These are phyloP conservation scores for Papilio polyxenes DNA, from an alignment of 1,140 invertebrate species.

Conservation along the genomic window DNA sequence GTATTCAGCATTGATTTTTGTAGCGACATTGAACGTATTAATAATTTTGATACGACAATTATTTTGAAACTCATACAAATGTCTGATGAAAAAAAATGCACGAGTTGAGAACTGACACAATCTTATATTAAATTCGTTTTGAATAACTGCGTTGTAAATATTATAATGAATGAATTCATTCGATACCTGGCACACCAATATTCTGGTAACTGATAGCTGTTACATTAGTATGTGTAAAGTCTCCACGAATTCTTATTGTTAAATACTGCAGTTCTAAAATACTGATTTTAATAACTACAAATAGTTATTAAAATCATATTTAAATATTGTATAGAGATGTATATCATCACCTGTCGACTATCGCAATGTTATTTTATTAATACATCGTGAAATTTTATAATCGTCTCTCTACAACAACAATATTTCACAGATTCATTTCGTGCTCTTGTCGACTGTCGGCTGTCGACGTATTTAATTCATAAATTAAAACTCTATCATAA, in stretches of 20 bases:
- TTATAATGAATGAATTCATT: no score
- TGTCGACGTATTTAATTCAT: slow-evolving; percentile 16
- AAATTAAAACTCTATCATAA: slow-evolving; percentile 8
- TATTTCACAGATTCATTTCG: background rate
- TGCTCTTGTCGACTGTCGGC: background rate
- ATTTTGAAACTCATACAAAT: background rate
- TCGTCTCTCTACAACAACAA: background rate
- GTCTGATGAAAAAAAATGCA: no score
- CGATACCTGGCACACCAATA: no score
- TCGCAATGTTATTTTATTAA: background rate
- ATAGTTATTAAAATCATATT: background rate
- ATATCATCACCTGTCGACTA: background rate
- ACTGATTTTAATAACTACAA: no score
- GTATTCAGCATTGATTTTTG: background rate
- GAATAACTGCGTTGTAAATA: no score
- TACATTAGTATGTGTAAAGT: background rate
- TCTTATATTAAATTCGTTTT: no score
- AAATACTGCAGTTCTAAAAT: background rate
- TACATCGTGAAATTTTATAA: background rate
- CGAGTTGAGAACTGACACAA: no score
- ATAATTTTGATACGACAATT: background rate
- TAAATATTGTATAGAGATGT: background rate
- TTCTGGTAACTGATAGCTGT: no score
- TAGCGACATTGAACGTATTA: background rate
- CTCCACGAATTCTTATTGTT: background rate